Conservation (phyloP, 2,113 vertebrate species). For the Synodontis membranacea region DNA sequence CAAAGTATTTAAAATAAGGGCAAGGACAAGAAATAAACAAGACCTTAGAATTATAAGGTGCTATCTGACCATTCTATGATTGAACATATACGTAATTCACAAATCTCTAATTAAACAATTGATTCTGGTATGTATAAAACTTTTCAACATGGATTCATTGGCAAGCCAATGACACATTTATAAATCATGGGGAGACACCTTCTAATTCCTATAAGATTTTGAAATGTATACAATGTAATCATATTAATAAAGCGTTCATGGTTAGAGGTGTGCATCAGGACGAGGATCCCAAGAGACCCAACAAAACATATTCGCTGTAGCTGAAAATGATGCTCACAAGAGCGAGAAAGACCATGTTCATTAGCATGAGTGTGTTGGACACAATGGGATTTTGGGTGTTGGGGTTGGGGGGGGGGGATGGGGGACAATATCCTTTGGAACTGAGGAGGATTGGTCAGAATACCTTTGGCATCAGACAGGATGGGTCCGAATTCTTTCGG, state of each 20-base stretch:
- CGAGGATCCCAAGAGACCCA: not conserved
- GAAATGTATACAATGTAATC: slow-evolving; percentile 2
- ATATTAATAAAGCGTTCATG: not conserved
- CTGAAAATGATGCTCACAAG: not conserved
- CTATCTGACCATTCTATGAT: not conserved
- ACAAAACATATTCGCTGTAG: not conserved
- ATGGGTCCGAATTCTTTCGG: not conserved
- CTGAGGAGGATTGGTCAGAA: not conserved
- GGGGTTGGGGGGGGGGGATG: no score
- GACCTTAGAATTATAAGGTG: not conserved
- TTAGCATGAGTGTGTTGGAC: not conserved
- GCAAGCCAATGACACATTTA: not conserved
- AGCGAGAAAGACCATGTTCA: not conserved
- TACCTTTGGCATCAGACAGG: not conserved
- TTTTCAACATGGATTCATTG: not conserved
- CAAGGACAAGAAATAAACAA: not conserved
- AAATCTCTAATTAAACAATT: not conserved
- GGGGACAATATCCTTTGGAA: no score
- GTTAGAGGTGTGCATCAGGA: not conserved
- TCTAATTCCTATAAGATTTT: not conserved
- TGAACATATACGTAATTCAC: not conserved
- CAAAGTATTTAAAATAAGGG: slow-evolving; percentile 7
- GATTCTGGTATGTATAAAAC: not conserved
- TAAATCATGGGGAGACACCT: not conserved
- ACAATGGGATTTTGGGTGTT: not conserved